Evolutionary conservation across 2,797 vertebrate genomes (phyloP).

Genomic region (Sebastes flavidus): DNA sequence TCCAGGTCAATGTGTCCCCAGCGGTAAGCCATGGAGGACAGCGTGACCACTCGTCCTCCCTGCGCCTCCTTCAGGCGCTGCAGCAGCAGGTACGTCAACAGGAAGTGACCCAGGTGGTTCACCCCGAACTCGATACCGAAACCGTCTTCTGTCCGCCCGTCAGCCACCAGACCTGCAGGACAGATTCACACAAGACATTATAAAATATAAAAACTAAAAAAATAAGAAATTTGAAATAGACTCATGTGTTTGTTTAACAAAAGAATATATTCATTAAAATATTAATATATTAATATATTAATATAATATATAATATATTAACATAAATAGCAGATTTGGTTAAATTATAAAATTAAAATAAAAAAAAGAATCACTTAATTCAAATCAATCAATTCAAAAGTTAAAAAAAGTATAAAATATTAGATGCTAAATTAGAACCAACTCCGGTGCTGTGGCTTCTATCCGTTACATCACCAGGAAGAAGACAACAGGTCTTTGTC

Average conservation of each 20-base stretch:
- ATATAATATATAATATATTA: too few relatives aligned
- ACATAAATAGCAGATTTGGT: too few relatives aligned
- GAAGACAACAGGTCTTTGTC: background rate
- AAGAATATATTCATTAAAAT: background rate
- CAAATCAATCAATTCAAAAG: too few relatives aligned
- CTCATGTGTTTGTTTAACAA: background rate
- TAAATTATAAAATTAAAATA: too few relatives aligned
- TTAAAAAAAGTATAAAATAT: too few relatives aligned
- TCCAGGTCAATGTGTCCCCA: slow-evolving; percentile 79
- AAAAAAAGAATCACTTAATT: too few relatives aligned
- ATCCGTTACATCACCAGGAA: too few relatives aligned
- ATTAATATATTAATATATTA: too few relatives aligned
- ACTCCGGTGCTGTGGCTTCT: too few relatives aligned
- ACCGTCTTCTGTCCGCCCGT: slow-evolving; percentile 78
- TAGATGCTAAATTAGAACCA: too few relatives aligned
- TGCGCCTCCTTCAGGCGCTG: slow-evolving; percentile 68
- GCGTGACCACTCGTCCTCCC: slow-evolving; percentile 70
- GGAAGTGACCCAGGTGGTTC: slow-evolving; percentile 84
- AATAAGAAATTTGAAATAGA: background rate
- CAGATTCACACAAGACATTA: background rate
- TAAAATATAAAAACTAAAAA: too few relatives aligned
- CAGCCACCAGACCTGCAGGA: slow-evolving; percentile 71
- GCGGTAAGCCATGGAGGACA: slow-evolving; percentile 77
- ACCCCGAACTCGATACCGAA: slow-evolving; percentile 81
- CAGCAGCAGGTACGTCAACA: slow-evolving; percentile 77